phyloP scores from a whole-genome alignment of 2,797 vertebrate genomes.

The Peromyscus nudipes region DNA sequence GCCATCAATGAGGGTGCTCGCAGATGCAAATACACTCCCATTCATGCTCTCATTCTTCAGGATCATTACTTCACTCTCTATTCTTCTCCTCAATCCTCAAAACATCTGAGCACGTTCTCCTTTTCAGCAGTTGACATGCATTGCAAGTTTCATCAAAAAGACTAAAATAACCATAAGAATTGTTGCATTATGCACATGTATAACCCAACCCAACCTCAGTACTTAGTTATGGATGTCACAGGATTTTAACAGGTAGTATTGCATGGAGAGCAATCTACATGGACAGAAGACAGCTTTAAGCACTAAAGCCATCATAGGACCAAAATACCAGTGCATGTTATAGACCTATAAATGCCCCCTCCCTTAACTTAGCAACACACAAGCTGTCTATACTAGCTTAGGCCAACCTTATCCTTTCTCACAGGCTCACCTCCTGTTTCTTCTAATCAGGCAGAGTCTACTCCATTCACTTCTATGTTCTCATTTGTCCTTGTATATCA shows the following conservation, averaged over 20 bases:
- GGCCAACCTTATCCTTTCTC: neutral
- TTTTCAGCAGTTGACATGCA: neutral
- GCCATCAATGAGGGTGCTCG: neutral
- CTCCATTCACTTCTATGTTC: neutral
- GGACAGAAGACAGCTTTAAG: neutral
- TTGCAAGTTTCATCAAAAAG: neutral
- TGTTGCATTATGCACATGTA: neutral
- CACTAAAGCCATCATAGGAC: neutral
- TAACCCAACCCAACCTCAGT: neutral
- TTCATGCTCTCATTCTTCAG: neutral
- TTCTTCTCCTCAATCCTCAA: neutral
- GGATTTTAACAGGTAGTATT: neutral
- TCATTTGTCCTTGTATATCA: neutral
- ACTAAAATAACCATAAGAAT: neutral
- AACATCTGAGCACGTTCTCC: neutral
- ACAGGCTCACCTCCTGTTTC: neutral
- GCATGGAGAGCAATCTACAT: too few species aligned
- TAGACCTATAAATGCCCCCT: fast-evolving
- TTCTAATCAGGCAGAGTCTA: neutral
- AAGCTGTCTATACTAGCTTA: too few species aligned
- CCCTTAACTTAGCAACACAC: neutral
- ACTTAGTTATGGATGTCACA: neutral
- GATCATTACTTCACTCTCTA: neutral
- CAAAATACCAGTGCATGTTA: neutral
- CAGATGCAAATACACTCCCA: neutral